Evolutionary conservation across 1,140 invertebrate species (phyloP), one percentile per base, ranked within the genome.

Genomic region (Diuraphis noxia): DNA sequence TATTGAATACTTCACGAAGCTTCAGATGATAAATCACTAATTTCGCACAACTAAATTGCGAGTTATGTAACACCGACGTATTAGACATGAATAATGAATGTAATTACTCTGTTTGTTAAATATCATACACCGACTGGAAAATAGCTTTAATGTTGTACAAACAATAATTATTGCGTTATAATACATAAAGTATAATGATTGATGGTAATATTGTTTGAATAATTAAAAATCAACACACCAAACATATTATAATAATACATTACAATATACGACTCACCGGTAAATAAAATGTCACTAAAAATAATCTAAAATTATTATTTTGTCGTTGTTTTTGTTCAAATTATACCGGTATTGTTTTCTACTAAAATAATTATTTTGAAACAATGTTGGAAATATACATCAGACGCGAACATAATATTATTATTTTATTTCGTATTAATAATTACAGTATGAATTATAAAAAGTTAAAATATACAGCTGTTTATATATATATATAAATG

Each of bases 81-180:
- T 85, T 19, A 43, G 84, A 49, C 46, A 85, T 85, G 84, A 85
- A 85, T 85, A 85, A 85, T 49, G 43, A 85, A 85, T 85, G 84
- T 43, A 85, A 85, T 85, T 85, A 85, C 84, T 46, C 1, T 6
- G 82, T 41, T n/a, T 84, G n/a, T 84, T 84, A 43, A 84, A 43
- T 17, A 43, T 43, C 41, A 84, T n/a, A 43, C 56, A n/a, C 30
- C 5, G 13, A 84, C 38, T 72, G 56, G 30, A 72, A 72, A 81
- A 81, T 38, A 81, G 38, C 36, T 81, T 30, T 81, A 81, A 81
- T 72, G 30, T 72, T 72, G 30, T n/a, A 72, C 17, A n/a, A 72
- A 72, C 56, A 72, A 72, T 56, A n/a, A 63, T 63, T n/a, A 72
- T 17, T 72, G 56, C 34, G 56, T 34, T n/a, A 72, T 72, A 72